Evolutionary conservation across 2,888 invertebrate genomes (phyloP).

Genomic region (Bombylius discolor): DNA sequence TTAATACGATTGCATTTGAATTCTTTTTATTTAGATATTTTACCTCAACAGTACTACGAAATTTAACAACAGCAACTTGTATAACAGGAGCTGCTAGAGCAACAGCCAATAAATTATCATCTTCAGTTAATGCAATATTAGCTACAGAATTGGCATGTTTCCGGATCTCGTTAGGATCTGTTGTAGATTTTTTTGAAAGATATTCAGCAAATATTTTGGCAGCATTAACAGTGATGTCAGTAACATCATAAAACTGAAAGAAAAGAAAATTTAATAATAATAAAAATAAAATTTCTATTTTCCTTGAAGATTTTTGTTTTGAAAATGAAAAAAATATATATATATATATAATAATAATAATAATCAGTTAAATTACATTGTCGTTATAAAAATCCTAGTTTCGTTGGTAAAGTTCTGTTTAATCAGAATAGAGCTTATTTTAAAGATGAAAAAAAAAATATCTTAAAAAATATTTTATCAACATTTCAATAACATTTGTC

Average conservation of each 20-base stretch:
- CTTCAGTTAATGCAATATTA: slow-evolving; percentile 32
- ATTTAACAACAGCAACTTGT: slow-evolving; percentile 36
- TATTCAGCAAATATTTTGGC: slow-evolving; percentile 34
- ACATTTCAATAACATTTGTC: too few species aligned
- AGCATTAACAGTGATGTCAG: slow-evolving; percentile 32
- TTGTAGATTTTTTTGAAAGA: slow-evolving; percentile 27
- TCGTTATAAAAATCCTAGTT: too few species aligned
- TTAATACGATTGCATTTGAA: not conserved
- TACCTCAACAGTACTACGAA: slow-evolving; percentile 36
- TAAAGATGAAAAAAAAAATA: too few species aligned
- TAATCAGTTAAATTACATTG: too few species aligned
- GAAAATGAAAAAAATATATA: too few species aligned
- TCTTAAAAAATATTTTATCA: too few species aligned
- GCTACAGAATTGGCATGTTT: slow-evolving; percentile 33
- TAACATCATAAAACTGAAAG: slow-evolving; percentile 32
- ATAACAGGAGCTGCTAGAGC: slow-evolving; percentile 36
- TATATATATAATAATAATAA: too few species aligned
- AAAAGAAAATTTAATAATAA: too few species aligned
- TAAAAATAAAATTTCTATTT: too few species aligned
- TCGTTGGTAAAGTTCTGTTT: too few species aligned
- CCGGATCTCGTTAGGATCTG: slow-evolving; percentile 25
- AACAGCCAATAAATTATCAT: slow-evolving; percentile 35
- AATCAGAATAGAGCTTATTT: too few species aligned
- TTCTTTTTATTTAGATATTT: not conserved
- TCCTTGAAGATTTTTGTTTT: too few species aligned